Evolutionary conservation across 92 coral and sea anemone species (phyloP), one percentile per base, ranked within the genome.

Genomic region (Siderastrea radians): DNA sequence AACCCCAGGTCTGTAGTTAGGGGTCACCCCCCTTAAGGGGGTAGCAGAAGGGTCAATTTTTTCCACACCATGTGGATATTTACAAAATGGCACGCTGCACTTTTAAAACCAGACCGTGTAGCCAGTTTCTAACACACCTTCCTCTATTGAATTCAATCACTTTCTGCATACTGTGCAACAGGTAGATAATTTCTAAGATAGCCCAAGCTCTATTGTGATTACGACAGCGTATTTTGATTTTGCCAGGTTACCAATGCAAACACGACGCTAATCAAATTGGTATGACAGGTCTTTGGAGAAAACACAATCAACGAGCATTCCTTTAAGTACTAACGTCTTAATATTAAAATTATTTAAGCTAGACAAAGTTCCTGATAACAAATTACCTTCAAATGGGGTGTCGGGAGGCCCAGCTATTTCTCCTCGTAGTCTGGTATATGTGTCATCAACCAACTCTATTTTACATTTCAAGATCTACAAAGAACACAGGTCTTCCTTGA

Each of bases 351-450:
- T 2, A 38, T 66, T 51, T 49, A 19, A 63, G 47, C 16, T 19
- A 19, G 2, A 53, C 49, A 43, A 54, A 26, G 38, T 26, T 26
- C 38, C 38, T 26, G 38, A 26, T 26, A 26, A 26, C 38, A 26
- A 26, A 26, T 26, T 83, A 97, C 99, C 99, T 94, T 97, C 99
- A 88, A 96, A 97, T 60, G 99, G 99, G 15, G 99, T 97, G 75
- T 96, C 99, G 59, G 99, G 99, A 17, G 99, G 99, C 7, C 99
- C 99, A 44, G 93, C 91, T 60, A 97, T 94, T 78, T 94, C 98
- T 51, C 99, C 99, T 72, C 90, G 88, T 49, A 97, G 83, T 87
- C 93, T 96, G 8, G 96, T 96, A 76, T 88, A 97, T 16, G 97
- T 78, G 54, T 96, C 93, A 62, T 90, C 99, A 7, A 94, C 96